Percentiles rank a stretch among this genome's conserved stretches.
These are phyloP conservation scores for Drosophila yooni DNA, from an alignment of 2,888 invertebrate genomes.

Conservation along the genomic window DNA sequence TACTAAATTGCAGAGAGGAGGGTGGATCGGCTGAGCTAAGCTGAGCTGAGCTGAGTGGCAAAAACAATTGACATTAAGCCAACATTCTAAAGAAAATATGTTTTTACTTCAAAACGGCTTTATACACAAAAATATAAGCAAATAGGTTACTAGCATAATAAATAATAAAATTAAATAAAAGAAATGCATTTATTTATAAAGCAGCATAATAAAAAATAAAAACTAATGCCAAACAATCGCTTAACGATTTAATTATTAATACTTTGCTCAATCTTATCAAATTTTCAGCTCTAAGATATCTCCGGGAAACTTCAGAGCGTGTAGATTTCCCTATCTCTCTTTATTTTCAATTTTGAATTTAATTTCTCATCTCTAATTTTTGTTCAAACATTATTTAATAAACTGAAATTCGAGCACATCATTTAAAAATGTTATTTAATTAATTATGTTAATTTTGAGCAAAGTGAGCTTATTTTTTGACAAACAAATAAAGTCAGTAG, in stretches of 20 bases:
- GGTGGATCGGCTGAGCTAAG: not conserved
- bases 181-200: no score
- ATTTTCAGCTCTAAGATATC: no score
- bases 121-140: not conserved
- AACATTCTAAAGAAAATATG: conserved; percentile 30
- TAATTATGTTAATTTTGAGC: not conserved
- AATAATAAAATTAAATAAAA: not conserved
- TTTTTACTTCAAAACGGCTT: conserved; percentile 20
- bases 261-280: not conserved
- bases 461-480: not conserved
- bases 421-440: not conserved
- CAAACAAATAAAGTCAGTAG: not conserved
- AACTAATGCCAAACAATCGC: not conserved
- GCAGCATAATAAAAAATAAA: no score
- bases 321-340: not conserved
- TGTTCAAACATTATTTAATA: no score
- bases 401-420: not conserved
- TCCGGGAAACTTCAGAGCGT: not conserved
- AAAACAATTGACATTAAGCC: conserved; percentile 56
- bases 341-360: not conserved
- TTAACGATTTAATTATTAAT: not conserved
- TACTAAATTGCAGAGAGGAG: not conserved
- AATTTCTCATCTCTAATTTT: not conserved
- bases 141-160: not conserved
- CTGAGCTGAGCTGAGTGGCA: not conserved